phyloP scores from a whole-genome alignment of 2,888 invertebrate species.

The Saturnia japonica region DNA sequence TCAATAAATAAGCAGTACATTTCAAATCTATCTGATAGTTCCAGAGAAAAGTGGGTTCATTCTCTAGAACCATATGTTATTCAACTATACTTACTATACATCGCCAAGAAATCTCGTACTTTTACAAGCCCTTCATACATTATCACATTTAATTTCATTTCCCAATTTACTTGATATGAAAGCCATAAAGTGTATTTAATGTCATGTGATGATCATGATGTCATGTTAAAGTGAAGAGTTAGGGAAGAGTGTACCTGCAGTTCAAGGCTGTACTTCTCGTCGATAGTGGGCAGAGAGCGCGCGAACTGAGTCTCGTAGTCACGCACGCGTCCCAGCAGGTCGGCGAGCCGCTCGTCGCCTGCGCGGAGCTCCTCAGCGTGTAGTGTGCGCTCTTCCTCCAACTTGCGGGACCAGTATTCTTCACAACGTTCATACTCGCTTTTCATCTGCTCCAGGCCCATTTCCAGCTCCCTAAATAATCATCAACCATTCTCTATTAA shows the following conservation, averaged over 20 bases:
- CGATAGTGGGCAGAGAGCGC: slow-evolving; percentile 85
- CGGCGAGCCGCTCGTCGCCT: slow-evolving; percentile 88
- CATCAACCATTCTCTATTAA: neutral
- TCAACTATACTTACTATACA: too few species aligned
- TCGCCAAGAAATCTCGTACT: too few species aligned
- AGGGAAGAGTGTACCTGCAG: slow-evolving; percentile 71
- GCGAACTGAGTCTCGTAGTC: slow-evolving; percentile 90
- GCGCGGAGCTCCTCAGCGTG: slow-evolving; percentile 89
- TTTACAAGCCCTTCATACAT: too few species aligned
- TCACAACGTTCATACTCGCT: slow-evolving; percentile 92
- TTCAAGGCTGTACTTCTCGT: slow-evolving; percentile 78
- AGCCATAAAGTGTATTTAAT: too few species aligned
- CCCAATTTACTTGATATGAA: too few species aligned
- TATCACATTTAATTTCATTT: too few species aligned
- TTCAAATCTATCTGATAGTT: too few species aligned
- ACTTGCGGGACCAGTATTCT: slow-evolving; percentile 91
- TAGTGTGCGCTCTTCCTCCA: slow-evolving; percentile 88
- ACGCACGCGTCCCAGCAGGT: slow-evolving; percentile 87
- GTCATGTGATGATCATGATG: too few species aligned
- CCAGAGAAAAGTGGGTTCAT: too few species aligned
- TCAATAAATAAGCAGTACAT: too few species aligned
- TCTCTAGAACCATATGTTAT: too few species aligned
- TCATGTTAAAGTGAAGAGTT: neutral
- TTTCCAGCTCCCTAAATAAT: slow-evolving; percentile 85
- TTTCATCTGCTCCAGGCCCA: slow-evolving; percentile 87